These are phyloP conservation scores for Melinopterus prodromus DNA, from an alignment of 2,888 invertebrate genomes.

Conservation along the genomic window DNA sequence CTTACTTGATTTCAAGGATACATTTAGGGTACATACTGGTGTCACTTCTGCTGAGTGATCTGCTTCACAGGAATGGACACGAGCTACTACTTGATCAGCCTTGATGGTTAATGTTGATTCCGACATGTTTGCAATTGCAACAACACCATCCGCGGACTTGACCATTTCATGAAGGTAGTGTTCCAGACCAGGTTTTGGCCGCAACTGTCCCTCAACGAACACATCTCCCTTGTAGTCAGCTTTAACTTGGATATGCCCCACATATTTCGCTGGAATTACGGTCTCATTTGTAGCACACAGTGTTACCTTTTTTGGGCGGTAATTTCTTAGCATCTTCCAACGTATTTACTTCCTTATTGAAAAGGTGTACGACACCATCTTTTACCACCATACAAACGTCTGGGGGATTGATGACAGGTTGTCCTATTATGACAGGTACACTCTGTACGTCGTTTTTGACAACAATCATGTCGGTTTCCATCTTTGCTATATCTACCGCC, in stretches of 20 bases:
- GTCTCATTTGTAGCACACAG: conserved; percentile 17
- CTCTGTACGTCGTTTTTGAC: neutral
- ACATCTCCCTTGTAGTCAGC: neutral
- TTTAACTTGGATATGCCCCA: neutral
- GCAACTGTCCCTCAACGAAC: neutral
- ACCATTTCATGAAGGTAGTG: neutral
- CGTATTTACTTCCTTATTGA: neutral
- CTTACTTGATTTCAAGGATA: neutral
- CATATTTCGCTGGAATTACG: conserved; percentile 21
- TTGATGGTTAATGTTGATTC: neutral
- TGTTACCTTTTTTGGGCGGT: conserved; percentile 9
- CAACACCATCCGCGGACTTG: neutral
- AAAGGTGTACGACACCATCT: conserved; percentile 10
- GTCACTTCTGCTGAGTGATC: neutral
- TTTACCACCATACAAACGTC: conserved; percentile 8
- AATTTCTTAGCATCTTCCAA: neutral
- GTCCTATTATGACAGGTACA: neutral
- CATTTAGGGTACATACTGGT: neutral
- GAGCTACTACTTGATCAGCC: neutral
- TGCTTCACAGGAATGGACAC: neutral
- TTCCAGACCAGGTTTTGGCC: neutral
- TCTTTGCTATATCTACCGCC: neutral
- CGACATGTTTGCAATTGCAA: neutral
- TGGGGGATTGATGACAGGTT: conserved; percentile 6
- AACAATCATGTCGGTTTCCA: neutral